Evolutionary conservation across 2,888 invertebrate genomes (phyloP).

Genomic region (Teleogryllus oceanicus): DNA sequence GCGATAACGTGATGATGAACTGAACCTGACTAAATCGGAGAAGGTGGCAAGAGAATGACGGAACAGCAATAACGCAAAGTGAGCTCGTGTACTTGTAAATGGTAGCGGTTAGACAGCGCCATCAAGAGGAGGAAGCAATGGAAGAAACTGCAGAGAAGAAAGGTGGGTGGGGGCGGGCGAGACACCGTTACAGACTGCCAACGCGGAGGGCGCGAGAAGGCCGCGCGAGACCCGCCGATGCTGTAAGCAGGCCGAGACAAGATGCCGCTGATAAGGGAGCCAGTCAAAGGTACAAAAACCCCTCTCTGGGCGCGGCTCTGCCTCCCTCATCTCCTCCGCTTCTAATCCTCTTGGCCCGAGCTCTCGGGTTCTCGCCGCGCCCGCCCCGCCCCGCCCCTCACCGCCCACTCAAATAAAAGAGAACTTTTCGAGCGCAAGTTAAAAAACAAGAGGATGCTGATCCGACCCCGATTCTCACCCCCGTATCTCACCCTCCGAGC

Average conservation of each 20-base stretch:
- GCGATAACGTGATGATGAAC: no score
- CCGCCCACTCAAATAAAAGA: not conserved
- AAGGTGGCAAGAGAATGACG: no score
- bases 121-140: not conserved
- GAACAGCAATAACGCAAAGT: no score
- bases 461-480: not conserved
- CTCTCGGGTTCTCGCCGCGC: not conserved
- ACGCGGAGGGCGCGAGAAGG: not conserved
- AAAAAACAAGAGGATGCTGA: slow-evolving; percentile 9
- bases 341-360: slow-evolving; percentile 12
- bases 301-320: not conserved
- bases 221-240: not conserved
- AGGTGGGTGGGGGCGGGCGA: not conserved
- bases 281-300: slow-evolving; percentile 6
- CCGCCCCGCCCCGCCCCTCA: not conserved
- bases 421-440: slow-evolving; percentile 9
- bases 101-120: no score
- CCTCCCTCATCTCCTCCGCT: not conserved
- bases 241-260: no score
- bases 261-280: not conserved
- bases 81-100: no score
- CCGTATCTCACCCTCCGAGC: not conserved
- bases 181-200: not conserved
- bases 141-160: not conserved
- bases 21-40: no score